Conservation (phyloP, 2,888 invertebrate species). For the Acanthosepion esculentum region DNA sequence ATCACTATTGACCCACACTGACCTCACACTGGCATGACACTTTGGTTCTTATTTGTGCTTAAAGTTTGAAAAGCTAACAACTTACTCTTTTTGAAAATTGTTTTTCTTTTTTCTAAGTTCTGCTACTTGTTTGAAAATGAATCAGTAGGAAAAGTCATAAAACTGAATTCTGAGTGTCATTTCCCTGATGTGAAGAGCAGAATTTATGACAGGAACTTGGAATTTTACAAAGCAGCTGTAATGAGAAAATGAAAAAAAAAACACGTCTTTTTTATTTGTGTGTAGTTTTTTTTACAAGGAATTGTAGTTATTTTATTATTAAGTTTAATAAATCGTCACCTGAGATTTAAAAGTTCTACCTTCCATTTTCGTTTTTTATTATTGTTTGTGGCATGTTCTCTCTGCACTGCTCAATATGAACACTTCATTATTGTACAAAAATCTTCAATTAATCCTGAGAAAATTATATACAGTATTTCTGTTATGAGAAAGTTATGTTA, state of each 20-base stretch:
- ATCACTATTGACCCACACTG: neutral
- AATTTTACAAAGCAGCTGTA: neutral
- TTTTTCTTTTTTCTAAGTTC: neutral
- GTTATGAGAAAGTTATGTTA: too few relatives aligned
- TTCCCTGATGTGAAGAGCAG: neutral
- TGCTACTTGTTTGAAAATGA: neutral
- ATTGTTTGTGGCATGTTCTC: too few relatives aligned
- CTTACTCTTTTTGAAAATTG: neutral
- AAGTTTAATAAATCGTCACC: too few relatives aligned
- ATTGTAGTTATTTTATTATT: too few relatives aligned
- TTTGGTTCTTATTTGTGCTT: neutral
- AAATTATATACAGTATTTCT: too few relatives aligned
- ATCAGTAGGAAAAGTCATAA: neutral
- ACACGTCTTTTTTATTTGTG: neutral
- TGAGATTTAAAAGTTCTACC: too few relatives aligned
- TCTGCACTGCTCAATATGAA: too few relatives aligned
- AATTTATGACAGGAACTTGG: neutral
- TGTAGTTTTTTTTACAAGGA: neutral
- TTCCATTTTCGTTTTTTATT: too few relatives aligned
- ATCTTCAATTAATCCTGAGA: too few relatives aligned
- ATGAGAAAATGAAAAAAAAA: neutral
- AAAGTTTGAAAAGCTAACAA: neutral
- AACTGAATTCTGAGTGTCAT: neutral
- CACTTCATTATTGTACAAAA: too few relatives aligned
- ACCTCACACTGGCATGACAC: slow-evolving; percentile 7